phyloP scores from a whole-genome alignment of 2,797 vertebrate species.

The Ctenochaetus hawaiiensis region DNA sequence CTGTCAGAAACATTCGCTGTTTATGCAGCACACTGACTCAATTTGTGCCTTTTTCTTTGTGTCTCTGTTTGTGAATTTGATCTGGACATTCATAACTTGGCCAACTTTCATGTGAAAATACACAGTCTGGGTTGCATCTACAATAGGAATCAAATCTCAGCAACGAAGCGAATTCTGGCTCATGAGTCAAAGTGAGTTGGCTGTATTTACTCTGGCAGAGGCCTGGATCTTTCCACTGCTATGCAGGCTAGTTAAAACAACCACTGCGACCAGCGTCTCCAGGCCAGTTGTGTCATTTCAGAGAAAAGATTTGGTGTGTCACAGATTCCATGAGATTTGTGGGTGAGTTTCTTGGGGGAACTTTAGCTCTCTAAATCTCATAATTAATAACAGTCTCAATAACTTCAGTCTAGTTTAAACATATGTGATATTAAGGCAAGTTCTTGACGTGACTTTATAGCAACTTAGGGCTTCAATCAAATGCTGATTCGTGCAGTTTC shows the following conservation, averaged over 20 bases:
- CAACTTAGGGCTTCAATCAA: constrained; percentile 16
- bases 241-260: constrained; percentile 61
- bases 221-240: constrained; percentile 63
- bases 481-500: constrained; percentile 38
- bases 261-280: constrained; percentile 37
- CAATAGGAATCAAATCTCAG: constrained; percentile 63
- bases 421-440: constrained; percentile 24
- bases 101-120: constrained; percentile 59
- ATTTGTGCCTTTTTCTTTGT: constrained; percentile 22
- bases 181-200: constrained; percentile 63
- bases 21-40: constrained; percentile 56
- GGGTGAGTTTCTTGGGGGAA: neutral
- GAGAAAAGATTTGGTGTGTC: constrained; percentile 48
- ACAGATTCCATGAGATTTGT: constrained; percentile 50
- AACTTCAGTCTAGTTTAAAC: constrained; percentile 22
- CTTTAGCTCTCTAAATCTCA: constrained; percentile 21
- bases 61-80: constrained; percentile 50
- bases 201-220: constrained; percentile 71
- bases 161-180: constrained; percentile 49
- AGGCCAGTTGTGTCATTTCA: constrained; percentile 38
- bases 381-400: constrained; percentile 24
- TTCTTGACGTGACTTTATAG: constrained; percentile 29
- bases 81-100: constrained; percentile 69
- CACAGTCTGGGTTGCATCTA: constrained; percentile 56
- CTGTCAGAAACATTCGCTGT: constrained; percentile 31